phyloP scores from a whole-genome alignment of 2,113 vertebrate genomes.

The Atlantisia rogersi region DNA sequence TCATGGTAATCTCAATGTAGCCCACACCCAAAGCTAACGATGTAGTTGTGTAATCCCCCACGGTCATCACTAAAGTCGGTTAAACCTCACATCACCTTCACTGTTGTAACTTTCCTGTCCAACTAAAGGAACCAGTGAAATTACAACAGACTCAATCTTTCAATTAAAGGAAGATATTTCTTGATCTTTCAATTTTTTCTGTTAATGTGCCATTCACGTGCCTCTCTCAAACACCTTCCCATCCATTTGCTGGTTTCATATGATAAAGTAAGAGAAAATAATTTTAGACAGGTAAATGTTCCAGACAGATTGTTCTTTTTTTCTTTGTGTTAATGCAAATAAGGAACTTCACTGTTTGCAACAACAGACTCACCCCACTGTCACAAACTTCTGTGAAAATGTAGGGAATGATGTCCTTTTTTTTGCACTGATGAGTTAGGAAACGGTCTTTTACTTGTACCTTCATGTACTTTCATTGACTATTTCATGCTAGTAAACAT shows the following conservation, averaged over 20 bases:
- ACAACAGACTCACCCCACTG: neutral
- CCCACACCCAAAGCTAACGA: neutral
- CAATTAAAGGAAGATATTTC: neutral
- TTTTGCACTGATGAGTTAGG: neutral
- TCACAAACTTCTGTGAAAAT: neutral
- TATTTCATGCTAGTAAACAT: neutral
- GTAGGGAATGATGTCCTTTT: neutral
- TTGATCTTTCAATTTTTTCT: neutral
- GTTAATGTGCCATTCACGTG: neutral
- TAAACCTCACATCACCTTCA: neutral
- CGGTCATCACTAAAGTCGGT: neutral
- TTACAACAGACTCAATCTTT: neutral
- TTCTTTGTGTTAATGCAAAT: neutral
- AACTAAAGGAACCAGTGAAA: neutral
- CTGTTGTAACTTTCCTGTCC: neutral
- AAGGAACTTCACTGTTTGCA: neutral
- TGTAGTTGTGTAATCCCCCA: rapidly evolving
- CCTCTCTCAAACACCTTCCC: neutral
- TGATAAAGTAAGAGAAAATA: neutral
- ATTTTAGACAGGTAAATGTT: neutral
- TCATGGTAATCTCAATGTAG: neutral
- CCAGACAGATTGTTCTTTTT: neutral
- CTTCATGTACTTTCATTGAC: neutral
- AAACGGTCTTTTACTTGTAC: neutral
- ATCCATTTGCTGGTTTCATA: neutral